Evolutionary conservation across 2,888 invertebrate species (phyloP), one percentile per base, ranked within the genome.

Genomic region (Emmelina monodactyla): DNA sequence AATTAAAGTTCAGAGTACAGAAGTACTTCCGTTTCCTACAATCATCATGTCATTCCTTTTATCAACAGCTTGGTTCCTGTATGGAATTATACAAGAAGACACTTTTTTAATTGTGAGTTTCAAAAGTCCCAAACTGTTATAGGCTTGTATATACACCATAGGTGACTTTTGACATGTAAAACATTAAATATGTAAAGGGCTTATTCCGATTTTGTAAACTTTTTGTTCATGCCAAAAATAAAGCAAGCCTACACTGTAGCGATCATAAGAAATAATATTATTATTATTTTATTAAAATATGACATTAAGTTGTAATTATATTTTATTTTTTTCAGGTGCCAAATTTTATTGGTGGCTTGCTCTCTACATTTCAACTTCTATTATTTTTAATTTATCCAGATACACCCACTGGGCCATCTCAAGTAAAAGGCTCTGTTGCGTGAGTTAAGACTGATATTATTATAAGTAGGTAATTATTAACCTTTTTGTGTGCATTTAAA

Each of bases 21-120:
- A 94, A 52, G 90, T 88, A 59, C 81, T 97, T 50, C 95, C 96
- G 16, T 91, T 94, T 59, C 91, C 92, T 3, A 82, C 96, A 55
- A 94, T 95, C 60, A 66, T 90, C 28, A 87, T 90, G 58, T 90
- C 91, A 22, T 89, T 94, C 60, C 68, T 92, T 34, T 91, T 93
- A 4, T 89, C 91, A 6, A 66, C 85, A 14, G 86, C 92, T 49
- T 97, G 97, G 96, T 85, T 88, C 44, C 60, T 88, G 2, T 97
- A 96, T 72, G 96, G 96, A 16, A 61, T 85, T 33, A 70, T 94
- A 31, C 82, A 91, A 44, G 76, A 86, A 33, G 94, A 97, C 68
- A 61, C 78, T 30, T 94, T 89, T 73, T 85, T 96, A 51, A 85
- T 88, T 82, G 92, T 92, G 70, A 63, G 45, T 58, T 31, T 7